Conservation (phyloP, 2,797 vertebrate species). For the Carduelis carduelis region DNA sequence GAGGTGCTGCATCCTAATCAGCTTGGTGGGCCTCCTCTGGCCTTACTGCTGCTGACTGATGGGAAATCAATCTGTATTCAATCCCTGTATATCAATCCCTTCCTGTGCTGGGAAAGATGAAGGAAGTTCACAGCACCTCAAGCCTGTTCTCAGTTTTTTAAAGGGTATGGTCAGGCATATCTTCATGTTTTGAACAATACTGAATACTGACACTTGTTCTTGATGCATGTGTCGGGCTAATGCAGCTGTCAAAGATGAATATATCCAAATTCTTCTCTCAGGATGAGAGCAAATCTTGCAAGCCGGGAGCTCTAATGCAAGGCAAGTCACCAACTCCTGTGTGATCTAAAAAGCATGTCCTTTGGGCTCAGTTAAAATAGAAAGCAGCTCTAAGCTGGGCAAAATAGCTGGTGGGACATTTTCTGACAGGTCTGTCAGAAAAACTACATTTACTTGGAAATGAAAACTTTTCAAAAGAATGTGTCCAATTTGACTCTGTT, state of each 20-base stretch:
- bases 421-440: background rate
- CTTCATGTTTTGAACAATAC: background rate
- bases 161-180: background rate
- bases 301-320: background rate
- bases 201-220: background rate
- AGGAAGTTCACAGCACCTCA: background rate
- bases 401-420: background rate
- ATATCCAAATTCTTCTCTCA: rapidly evolving
- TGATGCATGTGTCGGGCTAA: background rate
- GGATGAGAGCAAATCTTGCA: background rate
- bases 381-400: background rate
- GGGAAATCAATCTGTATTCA: background rate
- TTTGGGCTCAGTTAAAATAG: background rate
- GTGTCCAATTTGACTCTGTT: background rate
- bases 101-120: background rate
- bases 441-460: background rate
- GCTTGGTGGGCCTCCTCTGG: background rate
- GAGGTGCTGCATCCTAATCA: background rate
- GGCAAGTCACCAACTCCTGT: background rate
- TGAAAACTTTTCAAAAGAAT: background rate
- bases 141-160: background rate
- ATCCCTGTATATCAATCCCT: background rate
- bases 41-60: background rate
- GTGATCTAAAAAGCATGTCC: background rate
- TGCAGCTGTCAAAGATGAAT: background rate